Evolutionary conservation across 2,113 vertebrate genomes (phyloP), one percentile per base, ranked within the genome.

Genomic region (Lutjanus erythropterus): DNA sequence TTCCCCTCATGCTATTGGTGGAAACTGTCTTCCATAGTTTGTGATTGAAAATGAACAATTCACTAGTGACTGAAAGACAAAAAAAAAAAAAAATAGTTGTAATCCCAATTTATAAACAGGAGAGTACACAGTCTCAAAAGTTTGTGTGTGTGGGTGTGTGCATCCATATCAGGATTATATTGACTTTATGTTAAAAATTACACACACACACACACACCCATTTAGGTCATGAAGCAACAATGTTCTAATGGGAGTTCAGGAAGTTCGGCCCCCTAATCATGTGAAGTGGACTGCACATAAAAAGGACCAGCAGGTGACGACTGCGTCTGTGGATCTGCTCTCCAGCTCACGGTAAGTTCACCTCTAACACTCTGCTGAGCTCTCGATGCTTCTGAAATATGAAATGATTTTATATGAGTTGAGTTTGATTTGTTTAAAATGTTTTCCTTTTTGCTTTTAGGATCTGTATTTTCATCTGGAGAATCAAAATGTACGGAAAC

Each of bases 401-500:
- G 0, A 23, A 10, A 55, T 37, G 5, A 7, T 19, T 27, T 9
- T 47, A 14, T 10, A 1, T 25, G 21, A 14, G n/a, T n/a, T n/a
- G 11, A 25, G 49, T 5, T 31, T 50, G 9, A 50, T 44, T 29
- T 29, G 15, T 23, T 46, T 5, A 37, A 46, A 60, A 1, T 52
- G 5, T 66, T 55, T 65, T 19, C 35, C 21, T 62, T 3, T 50
- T 3, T 35, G 6, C 14, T 71, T 64, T 47, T 31, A 81, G 75
- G 31, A 64, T 49, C 59, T 75, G 31, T 39, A 10, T 29, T 59
- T 53, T 73, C 44, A 46, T 10, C 47, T 39, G 44, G 75, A 23
- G 23, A 41, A 46, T 78, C 5, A 78, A 61, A 44, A 93, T 93
- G 92, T 92, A 66, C 71, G 79, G 84, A 27, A 29, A 89, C 10